Conservation (phyloP, 2,888 invertebrate species). For the Silvanus unidentatus region DNA sequence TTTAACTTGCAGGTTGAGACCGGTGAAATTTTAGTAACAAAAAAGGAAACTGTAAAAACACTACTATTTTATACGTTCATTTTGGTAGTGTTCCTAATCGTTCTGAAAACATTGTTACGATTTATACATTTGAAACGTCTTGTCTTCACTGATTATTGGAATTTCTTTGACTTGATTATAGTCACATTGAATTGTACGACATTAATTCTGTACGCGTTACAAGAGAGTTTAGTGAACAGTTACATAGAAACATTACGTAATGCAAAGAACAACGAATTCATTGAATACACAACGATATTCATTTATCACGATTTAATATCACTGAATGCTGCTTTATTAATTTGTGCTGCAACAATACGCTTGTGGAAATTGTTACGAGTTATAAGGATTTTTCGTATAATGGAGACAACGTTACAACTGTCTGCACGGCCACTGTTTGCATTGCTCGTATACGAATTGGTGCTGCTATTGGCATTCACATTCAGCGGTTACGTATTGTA, state of each 20-base stretch:
- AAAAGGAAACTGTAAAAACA: slow-evolving; percentile 16
- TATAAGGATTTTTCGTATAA: slow-evolving; percentile 28
- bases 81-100: slow-evolving; percentile 21
- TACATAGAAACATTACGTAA: slow-evolving; percentile 22
- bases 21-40: slow-evolving; percentile 26
- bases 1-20: slow-evolving; percentile 29
- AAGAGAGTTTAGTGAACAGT: slow-evolving; percentile 17
- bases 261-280: slow-evolving; percentile 30
- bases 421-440: slow-evolving; percentile 22
- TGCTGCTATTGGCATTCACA: slow-evolving; percentile 18
- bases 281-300: slow-evolving; percentile 31
- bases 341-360: slow-evolving; percentile 32
- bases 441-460: slow-evolving; percentile 21
- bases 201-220: slow-evolving; percentile 20
- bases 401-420: slow-evolving; percentile 28
- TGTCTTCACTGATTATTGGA: slow-evolving; percentile 26
- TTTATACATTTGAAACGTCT: slow-evolving; percentile 16
- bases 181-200: slow-evolving; percentile 23
- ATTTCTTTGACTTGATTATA: slow-evolving; percentile 28
- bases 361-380: slow-evolving; percentile 35
- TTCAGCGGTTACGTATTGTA: slow-evolving; percentile 15
- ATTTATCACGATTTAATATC: slow-evolving; percentile 25
- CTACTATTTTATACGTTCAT: slow-evolving; percentile 23
- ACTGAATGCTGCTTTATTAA: slow-evolving; percentile 24
- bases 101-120: slow-evolving; percentile 18